These are phyloP conservation scores for Hyles euphorbiae DNA, from an alignment of 1,140 invertebrate genomes.

Conservation along the genomic window DNA sequence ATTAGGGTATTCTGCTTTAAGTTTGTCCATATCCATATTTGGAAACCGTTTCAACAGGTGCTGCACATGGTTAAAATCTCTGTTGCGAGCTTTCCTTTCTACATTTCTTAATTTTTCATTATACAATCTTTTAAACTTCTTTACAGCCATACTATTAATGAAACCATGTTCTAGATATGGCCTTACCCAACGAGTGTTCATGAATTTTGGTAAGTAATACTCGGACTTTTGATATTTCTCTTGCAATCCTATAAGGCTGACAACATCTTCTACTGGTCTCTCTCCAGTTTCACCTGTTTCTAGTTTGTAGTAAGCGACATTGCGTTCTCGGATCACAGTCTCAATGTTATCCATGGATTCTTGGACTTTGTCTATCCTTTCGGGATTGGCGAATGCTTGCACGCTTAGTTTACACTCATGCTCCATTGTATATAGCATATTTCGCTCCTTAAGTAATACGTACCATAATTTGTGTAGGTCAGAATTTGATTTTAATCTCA, in stretches of 20 bases:
- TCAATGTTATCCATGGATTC: conserved; percentile 98
- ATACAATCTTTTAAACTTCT: conserved; percentile 79
- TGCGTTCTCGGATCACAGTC: conserved; percentile 92
- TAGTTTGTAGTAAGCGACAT: conserved; percentile 91
- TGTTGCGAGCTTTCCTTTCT: conserved; percentile 76
- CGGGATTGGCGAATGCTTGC: conserved; percentile 93
- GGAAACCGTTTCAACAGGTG: conserved; percentile 84
- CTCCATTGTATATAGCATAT: conserved; percentile 98
- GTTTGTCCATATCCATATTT: conserved; percentile 82
- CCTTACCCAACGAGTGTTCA: conserved; percentile 79
- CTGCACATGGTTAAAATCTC: conserved; percentile 80
- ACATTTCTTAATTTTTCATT: conserved; percentile 79
- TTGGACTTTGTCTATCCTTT: conserved; percentile 96
- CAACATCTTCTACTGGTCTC: conserved; percentile 77
- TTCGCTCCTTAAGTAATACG: conserved; percentile 95
- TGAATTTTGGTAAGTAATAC: conserved; percentile 56
- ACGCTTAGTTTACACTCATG: conserved; percentile 83
- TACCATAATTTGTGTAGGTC: conserved; percentile 99
- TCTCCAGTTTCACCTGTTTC: conserved; percentile 94
- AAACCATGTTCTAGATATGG: conserved; percentile 74
- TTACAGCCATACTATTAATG: conserved; percentile 76
- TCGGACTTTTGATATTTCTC: conserved; percentile 63
- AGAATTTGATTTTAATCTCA: conserved; percentile 95
- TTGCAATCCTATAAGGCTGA: conserved; percentile 78
- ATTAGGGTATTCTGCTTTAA: conserved; percentile 85